A percentile compares a stretch with the other conserved stretches of the same genome.
Evolutionary conservation across 2,888 invertebrate species (phyloP).

Genomic region (Chelonus formosanus): DNA sequence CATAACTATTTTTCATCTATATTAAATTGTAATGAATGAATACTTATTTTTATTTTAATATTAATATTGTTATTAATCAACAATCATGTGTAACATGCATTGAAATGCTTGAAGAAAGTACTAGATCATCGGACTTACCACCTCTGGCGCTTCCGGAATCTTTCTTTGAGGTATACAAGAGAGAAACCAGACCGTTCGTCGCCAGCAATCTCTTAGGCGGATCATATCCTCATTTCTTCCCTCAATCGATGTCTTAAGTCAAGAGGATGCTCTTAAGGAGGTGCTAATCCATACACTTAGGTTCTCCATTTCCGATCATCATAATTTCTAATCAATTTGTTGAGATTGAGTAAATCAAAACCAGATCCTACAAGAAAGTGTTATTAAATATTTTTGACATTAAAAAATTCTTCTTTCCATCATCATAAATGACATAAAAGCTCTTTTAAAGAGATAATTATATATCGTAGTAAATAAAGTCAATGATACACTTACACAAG

Average conservation of each 20-base stretch:
- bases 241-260: conserved; percentile 35
- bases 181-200: conserved; percentile 49
- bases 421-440: too few species aligned
- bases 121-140: too few species aligned
- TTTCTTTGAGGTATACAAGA: conserved; percentile 17
- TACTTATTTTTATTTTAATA: background rate
- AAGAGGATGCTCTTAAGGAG: conserved; percentile 30
- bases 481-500: conserved; percentile 8
- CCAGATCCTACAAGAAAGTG: too few species aligned
- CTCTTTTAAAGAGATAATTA: too few species aligned
- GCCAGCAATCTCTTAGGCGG: conserved; percentile 41
- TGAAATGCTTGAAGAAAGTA: too few species aligned
- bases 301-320: conserved; percentile 23
- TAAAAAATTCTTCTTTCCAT: too few species aligned
- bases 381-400: too few species aligned
- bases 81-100: too few species aligned
- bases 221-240: conserved; percentile 19
- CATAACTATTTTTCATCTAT: conserved; percentile 35
- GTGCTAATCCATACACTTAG: conserved; percentile 43
- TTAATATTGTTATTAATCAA: background rate
- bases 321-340: too few species aligned
- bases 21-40: background rate
- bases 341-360: too few species aligned
- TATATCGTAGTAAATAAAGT: background rate
- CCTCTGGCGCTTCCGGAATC: conserved; percentile 33